Evolutionary conservation across 2,113 vertebrate genomes (phyloP).

Genomic region (Salvelinus alpinus): DNA sequence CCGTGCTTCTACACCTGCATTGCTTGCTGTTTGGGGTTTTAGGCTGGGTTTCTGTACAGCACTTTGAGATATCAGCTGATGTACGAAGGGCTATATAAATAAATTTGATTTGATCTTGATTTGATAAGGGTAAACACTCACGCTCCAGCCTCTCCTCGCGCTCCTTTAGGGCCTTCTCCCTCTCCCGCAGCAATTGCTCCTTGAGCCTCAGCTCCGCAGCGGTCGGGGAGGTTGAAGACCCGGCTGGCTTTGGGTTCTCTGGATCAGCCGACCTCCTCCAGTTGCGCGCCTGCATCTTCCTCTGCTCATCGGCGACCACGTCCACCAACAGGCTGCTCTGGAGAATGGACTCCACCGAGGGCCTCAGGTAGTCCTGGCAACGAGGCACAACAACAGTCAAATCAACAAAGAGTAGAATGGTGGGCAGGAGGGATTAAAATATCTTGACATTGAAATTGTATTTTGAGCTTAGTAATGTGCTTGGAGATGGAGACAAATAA

Average conservation of each 20-base stretch:
- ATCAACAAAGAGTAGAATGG: not conserved
- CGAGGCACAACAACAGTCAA: not conserved
- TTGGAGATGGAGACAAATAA: not conserved
- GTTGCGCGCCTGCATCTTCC: conserved; percentile 61
- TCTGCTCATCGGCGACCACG: conserved; percentile 80
- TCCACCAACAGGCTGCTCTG: conserved; percentile 81
- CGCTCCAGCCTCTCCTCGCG: conserved; percentile 87
- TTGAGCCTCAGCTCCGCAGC: conserved; percentile 71
- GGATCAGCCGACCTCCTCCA: conserved; percentile 60
- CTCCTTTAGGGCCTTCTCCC: conserved; percentile 82
- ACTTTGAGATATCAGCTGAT: too few relatives aligned
- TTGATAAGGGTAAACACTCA: conserved; percentile 63
- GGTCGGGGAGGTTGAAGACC: conserved; percentile 25
- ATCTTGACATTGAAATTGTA: not conserved
- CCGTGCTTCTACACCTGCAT: too few relatives aligned
- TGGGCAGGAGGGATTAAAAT: conserved; percentile 26
- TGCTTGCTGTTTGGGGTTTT: too few relatives aligned
- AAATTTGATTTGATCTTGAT: too few relatives aligned
- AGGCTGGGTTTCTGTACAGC: too few relatives aligned
- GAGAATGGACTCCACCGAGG: conserved; percentile 94
- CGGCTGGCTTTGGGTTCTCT: conserved; percentile 58
- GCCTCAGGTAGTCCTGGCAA: conserved; percentile 88
- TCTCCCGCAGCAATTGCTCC: conserved; percentile 80
- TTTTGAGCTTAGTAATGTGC: not conserved
- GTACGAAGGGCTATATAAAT: too few relatives aligned